phyloP scores from a whole-genome alignment of 2,113 vertebrate genomes.

The Lutjanus erythropterus region DNA sequence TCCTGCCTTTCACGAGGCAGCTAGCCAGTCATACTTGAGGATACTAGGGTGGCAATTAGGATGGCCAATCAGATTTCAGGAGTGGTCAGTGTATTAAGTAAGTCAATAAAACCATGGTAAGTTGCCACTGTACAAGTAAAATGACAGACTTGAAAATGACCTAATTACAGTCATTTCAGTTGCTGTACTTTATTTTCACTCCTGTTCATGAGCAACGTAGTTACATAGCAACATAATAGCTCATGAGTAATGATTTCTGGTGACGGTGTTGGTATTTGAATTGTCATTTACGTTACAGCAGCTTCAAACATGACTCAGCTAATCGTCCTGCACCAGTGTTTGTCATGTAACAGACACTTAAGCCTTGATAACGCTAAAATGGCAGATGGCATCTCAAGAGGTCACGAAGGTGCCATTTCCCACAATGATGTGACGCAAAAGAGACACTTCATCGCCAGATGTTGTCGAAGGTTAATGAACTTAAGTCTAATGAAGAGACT shows the following conservation, averaged over 20 bases:
- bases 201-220: too few relatives aligned
- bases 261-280: neutral
- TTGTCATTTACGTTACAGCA: neutral
- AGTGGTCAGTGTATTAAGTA: too few relatives aligned
- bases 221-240: conserved; percentile 12
- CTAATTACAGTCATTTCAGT: too few relatives aligned
- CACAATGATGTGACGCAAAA: conserved; percentile 37
- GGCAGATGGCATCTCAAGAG: conserved; percentile 8
- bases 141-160: too few relatives aligned
- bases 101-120: too few relatives aligned
- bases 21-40: too few relatives aligned
- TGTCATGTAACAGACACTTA: conserved; percentile 14
- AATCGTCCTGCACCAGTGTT: neutral
- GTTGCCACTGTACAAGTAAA: too few relatives aligned
- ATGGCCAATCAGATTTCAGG: too few relatives aligned
- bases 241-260: neutral
- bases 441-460: conserved; percentile 20
- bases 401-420: conserved; percentile 26
- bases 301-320: conserved; percentile 18
- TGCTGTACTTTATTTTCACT: too few relatives aligned
- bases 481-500: conserved; percentile 60
- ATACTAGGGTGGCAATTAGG: too few relatives aligned
- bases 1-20: too few relatives aligned
- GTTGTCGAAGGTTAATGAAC: conserved; percentile 58
- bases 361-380: conserved; percentile 2